phyloP scores from a whole-genome alignment of 2,888 invertebrate genomes.

The Deilephila porcellus region DNA sequence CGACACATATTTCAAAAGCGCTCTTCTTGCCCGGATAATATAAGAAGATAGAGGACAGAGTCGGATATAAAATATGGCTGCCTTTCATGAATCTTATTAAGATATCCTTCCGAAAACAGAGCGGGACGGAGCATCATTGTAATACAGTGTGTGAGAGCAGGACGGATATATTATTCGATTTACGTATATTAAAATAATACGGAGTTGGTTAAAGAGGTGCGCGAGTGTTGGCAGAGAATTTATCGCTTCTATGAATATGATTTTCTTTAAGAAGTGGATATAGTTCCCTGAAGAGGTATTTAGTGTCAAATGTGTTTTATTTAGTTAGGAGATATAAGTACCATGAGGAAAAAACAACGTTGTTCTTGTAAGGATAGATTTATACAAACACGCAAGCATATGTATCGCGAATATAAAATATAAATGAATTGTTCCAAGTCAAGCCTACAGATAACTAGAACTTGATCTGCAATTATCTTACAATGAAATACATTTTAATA shows the following conservation, averaged over 20 bases:
- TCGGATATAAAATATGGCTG: slow-evolving; percentile 92
- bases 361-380: neutral
- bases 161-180: slow-evolving; percentile 65
- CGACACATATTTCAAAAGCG: slow-evolving; percentile 82
- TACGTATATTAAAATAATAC: slow-evolving; percentile 84
- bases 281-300: slow-evolving; percentile 59
- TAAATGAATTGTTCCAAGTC: no score
- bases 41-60: slow-evolving; percentile 86
- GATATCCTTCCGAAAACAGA: slow-evolving; percentile 88
- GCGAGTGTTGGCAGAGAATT: slow-evolving; percentile 69
- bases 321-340: neutral
- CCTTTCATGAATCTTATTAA: slow-evolving; percentile 94
- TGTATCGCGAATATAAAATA: no score
- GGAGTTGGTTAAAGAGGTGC: slow-evolving; percentile 80
- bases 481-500: no score
- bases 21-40: slow-evolving; percentile 82
- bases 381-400: no score
- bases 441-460: no score
- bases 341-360: slow-evolving; percentile 29
- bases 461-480: no score
- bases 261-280: slow-evolving; percentile 80
- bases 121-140: slow-evolving; percentile 58
- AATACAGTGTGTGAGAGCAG: slow-evolving; percentile 44
- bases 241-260: slow-evolving; percentile 83
- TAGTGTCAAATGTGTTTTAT: slow-evolving; percentile 29